Base-by-base conservation (phyloP, 2,113 vertebrate species). In the Neolamprologus kungweensis region DNA sequence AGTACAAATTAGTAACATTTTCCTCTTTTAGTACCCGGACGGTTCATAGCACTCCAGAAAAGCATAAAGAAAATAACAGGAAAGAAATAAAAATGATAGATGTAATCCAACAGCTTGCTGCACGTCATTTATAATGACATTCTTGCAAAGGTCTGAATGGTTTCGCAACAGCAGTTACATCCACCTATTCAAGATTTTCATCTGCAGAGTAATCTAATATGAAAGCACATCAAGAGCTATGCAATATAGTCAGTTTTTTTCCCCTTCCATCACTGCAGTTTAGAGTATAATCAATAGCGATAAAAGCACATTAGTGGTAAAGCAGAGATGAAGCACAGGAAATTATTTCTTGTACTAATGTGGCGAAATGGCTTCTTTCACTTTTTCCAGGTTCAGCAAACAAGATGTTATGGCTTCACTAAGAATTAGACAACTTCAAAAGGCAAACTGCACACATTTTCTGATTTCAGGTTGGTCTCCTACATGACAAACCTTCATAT, bases 241-340 rank as follows among this genome's bases (percentile, higher is more conserved):
- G 33, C 82, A 87, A 87, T 40, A 75, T 26, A 14, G 57, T 16
- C 7, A 71, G 40, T 9, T 14, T 17, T 57, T n/a, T 31, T 26
- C 8, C 51, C 68, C 54, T 80, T 86, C 75, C 81, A 81, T 82
- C 86, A 53, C 79, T 86, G 87, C 79, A 83, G 31, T 86, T 78
- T 10, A 65, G 81, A 90, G 55, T 12, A 47, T 71, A 89, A 94
- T 91, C 88, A 4, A 93, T 91, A 89, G 58, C 3, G n/a, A 80
- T 91, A 89, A 91, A 89, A 95, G 82, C 53, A 54, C 89, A 92
- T 95, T 89, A 92, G 89, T 35, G 83, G 60, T 83, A 86, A 89
- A 85, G 81, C 47, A 37, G 83, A 82, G 87, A 78, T 82, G 75
- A 88, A 45, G 35, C 28, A 78, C 13, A 54, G 85, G 90, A 92